These are phyloP conservation scores for Seira sanloemensis DNA, from an alignment of 2,888 invertebrate genomes.

Conservation along the genomic window DNA sequence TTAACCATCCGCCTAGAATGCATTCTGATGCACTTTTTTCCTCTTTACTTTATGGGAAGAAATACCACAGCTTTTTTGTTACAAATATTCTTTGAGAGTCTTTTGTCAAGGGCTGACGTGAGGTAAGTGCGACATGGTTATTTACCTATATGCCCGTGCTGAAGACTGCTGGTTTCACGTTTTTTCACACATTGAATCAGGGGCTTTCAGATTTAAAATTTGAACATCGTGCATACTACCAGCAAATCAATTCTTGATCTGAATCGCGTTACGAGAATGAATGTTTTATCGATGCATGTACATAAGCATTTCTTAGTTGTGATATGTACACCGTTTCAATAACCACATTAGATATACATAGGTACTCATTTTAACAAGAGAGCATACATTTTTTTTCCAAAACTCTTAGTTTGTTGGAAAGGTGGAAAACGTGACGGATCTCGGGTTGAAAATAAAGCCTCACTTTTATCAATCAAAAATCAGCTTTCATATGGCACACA, in stretches of 20 bases:
- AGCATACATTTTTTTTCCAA: too few relatives aligned
- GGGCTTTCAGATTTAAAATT: neutral
- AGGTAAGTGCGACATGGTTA: conserved; percentile 47
- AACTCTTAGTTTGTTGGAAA: too few relatives aligned
- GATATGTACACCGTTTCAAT: neutral
- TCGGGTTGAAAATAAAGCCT: too few relatives aligned
- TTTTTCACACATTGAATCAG: neutral
- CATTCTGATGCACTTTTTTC: conserved; percentile 30
- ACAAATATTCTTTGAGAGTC: conserved; percentile 35
- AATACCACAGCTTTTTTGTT: conserved; percentile 32
- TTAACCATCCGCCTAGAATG: conserved; percentile 17
- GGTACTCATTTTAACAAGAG: too few relatives aligned
- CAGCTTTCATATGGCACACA: too few relatives aligned
- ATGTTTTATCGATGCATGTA: neutral
- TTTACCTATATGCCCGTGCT: conserved; percentile 32
- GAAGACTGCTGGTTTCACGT: too few relatives aligned
- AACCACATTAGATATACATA: too few relatives aligned
- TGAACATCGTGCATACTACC: neutral
- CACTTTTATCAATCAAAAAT: too few relatives aligned
- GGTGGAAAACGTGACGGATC: too few relatives aligned
- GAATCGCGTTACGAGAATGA: conserved; percentile 51
- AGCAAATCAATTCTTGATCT: conserved; percentile 33
- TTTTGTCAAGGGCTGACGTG: conserved; percentile 24
- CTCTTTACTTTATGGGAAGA: conserved; percentile 16
- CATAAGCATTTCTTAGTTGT: neutral